These are phyloP conservation scores for Phyllostomus hastatus DNA, from an alignment of 2,113 vertebrate species.

Conservation along the genomic window DNA sequence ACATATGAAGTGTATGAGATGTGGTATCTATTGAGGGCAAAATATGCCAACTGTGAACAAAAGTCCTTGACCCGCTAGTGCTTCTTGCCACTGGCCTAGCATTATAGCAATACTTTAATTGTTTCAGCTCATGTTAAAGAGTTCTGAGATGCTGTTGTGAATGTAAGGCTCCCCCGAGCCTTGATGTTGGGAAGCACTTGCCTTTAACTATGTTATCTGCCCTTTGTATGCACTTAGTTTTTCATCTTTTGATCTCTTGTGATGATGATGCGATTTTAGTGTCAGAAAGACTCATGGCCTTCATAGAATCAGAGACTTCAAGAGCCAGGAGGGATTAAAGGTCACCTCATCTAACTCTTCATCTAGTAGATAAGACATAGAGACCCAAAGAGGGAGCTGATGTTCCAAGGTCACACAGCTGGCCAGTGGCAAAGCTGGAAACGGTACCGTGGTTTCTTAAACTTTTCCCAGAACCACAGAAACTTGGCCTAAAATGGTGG, in stretches of 20 bases:
- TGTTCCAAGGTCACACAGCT: conserved; percentile 10
- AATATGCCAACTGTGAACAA: not conserved
- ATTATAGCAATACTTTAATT: not conserved
- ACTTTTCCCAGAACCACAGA: not conserved
- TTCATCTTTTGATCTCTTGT: conserved; percentile 55
- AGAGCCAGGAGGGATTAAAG: conserved; percentile 16
- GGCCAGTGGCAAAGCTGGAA: not conserved
- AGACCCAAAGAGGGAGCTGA: not conserved
- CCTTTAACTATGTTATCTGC: conserved; percentile 4
- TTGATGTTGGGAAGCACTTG: not conserved
- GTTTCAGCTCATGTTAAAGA: not conserved
- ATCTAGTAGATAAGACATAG: conserved; percentile 44
- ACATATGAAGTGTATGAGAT: not conserved
- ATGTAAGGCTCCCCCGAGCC: not conserved
- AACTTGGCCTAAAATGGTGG: not conserved
- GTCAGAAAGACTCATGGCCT: conserved; percentile 51
- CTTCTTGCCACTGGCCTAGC: not conserved
- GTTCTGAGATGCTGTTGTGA: not conserved
- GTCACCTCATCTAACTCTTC: not conserved
- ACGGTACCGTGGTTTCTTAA: not conserved
- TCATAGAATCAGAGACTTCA: conserved; percentile 14
- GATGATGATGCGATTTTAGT: not conserved
- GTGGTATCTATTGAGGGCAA: not conserved
- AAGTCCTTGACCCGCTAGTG: not conserved
- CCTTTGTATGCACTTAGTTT: conserved; percentile 44